Conservation (phyloP, 2,113 vertebrate species). For the Amia ocellicauda region DNA sequence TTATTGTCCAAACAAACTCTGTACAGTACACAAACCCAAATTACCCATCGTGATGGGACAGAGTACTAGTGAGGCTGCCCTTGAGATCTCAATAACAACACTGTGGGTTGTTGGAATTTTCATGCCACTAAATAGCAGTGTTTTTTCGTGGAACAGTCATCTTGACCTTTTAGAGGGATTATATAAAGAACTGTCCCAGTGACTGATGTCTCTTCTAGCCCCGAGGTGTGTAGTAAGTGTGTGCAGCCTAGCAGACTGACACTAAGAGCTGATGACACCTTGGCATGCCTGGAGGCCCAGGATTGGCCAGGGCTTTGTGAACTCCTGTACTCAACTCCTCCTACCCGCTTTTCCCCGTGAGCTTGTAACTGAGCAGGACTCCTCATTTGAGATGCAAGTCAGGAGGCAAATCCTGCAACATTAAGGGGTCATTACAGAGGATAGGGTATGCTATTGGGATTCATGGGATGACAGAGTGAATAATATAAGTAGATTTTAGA, state of each 20-base stretch:
- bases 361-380: no score
- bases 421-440: background rate
- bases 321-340: no score
- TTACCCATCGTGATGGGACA: no score
- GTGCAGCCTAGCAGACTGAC: background rate
- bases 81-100: no score
- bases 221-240: background rate
- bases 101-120: no score
- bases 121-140: background rate
- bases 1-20: no score
- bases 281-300: background rate
- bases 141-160: background rate
- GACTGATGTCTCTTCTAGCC: background rate
- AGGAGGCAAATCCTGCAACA: background rate
- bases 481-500: no score
- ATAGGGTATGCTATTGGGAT: background rate
- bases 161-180: slow-evolving; percentile 2
- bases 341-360: no score
- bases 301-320: background rate
- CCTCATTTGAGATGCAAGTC: background rate
- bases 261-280: background rate
- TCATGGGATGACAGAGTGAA: background rate
- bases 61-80: no score
- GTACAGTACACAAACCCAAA: no score
- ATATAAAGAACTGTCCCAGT: slow-evolving; percentile 2